Percentiles rank a stretch among this genome's conserved stretches.
These are phyloP conservation scores for Drosophila quasianomalipes DNA, from an alignment of 2,888 invertebrate species.

Conservation along the genomic window DNA sequence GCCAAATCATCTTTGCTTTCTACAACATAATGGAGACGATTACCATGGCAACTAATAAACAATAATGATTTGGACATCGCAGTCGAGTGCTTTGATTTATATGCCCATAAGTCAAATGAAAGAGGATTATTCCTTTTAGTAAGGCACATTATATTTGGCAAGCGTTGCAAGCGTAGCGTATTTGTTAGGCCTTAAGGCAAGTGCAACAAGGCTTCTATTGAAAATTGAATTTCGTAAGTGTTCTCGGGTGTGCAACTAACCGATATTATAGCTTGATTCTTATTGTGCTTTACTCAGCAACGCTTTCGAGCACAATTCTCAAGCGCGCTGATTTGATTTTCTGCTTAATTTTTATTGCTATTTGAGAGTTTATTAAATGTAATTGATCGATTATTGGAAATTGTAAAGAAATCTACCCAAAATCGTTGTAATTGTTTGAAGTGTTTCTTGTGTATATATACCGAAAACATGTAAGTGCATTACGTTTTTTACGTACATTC, in stretches of 20 bases:
- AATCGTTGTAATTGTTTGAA: not conserved
- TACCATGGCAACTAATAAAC: not conserved
- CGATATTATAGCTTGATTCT: not conserved
- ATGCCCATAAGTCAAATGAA: too few relatives aligned
- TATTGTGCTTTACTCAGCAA: not conserved
- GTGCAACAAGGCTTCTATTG: not conserved
- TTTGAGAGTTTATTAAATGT: not conserved
- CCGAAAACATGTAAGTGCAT: not conserved
- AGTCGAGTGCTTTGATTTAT: not conserved
- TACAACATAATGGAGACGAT: constrained; percentile 17
- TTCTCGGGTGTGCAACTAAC: not conserved
- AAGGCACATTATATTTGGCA: not conserved
- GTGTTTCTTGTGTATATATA: not conserved
- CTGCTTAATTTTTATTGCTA: not conserved
- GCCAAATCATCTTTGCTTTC: constrained; percentile 17
- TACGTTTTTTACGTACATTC: not conserved
- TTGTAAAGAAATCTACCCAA: not conserved
- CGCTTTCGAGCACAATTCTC: not conserved
- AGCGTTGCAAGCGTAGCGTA: not conserved
- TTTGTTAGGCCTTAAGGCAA: not conserved
- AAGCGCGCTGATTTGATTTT: not conserved
- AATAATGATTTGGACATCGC: not conserved
- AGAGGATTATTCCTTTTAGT: constrained; percentile 11
- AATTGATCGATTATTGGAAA: not conserved
- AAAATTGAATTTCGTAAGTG: not conserved